phyloP scores from a whole-genome alignment of 2,113 vertebrate species.

The Zeus faber region DNA sequence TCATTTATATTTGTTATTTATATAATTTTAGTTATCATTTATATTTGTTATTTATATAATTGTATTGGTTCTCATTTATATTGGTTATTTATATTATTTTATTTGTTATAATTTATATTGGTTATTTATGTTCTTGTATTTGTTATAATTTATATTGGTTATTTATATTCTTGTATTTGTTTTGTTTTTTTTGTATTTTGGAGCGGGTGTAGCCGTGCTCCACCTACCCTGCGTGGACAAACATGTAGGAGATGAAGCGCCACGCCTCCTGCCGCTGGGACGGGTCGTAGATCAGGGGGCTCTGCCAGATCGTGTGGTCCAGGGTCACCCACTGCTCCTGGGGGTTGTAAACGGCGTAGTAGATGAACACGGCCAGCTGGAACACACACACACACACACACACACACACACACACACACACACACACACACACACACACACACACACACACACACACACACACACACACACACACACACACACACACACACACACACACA shows the following conservation, averaged over 20 bases:
- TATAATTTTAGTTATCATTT: too few relatives aligned
- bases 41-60: too few relatives aligned
- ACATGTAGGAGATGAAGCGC: conserved; percentile 91
- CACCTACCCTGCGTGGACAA: conserved; percentile 90
- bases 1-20: too few relatives aligned
- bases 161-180: too few relatives aligned
- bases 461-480: neutral
- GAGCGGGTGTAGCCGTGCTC: neutral
- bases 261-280: conserved; percentile 79
- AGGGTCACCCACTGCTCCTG: conserved; percentile 89
- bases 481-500: too few relatives aligned
- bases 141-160: too few relatives aligned
- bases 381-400: neutral
- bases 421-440: neutral
- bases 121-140: too few relatives aligned
- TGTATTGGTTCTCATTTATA: too few relatives aligned
- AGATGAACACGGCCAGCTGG: conserved; percentile 86
- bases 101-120: too few relatives aligned
- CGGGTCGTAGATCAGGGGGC: conserved; percentile 80
- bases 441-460: neutral
- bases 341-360: conserved; percentile 89
- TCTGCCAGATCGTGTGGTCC: conserved; percentile 76
- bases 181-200: neutral
- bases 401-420: neutral
- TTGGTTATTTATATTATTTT: too few relatives aligned